Evolutionary conservation across 2,797 vertebrate genomes (phyloP).

Genomic region (Percopsis omiscomaycus): DNA sequence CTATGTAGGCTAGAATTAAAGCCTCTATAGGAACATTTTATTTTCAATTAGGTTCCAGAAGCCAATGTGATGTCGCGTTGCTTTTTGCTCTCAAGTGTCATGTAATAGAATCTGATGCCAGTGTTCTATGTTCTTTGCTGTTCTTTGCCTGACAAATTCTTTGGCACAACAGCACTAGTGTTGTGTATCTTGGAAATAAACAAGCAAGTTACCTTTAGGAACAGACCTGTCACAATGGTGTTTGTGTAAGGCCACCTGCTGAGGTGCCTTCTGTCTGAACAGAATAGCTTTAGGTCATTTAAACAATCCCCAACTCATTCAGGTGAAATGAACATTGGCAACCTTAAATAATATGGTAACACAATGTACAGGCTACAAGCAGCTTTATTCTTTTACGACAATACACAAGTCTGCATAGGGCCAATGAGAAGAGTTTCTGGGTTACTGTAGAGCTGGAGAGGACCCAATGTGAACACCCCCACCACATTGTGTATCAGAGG

Average conservation of each 20-base stretch:
- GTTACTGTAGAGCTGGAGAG: too few relatives aligned
- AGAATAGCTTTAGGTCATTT: conserved; percentile 28
- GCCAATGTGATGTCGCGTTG: not conserved
- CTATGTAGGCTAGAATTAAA: too few relatives aligned
- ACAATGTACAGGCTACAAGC: too few relatives aligned
- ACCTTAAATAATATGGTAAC: too few relatives aligned
- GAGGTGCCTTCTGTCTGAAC: conserved; percentile 21
- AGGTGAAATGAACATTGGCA: conserved; percentile 1
- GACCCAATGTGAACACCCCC: too few relatives aligned
- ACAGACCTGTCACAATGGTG: conserved; percentile 9
- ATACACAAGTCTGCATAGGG: too few relatives aligned
- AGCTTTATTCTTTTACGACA: too few relatives aligned
- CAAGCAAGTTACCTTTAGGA: not conserved
- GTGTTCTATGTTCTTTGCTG: not conserved
- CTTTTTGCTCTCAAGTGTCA: not conserved
- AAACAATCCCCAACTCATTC: conserved; percentile 14
- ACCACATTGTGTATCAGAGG: too few relatives aligned
- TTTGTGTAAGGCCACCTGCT: conserved; percentile 19
- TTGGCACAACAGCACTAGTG: not conserved
- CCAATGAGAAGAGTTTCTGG: too few relatives aligned
- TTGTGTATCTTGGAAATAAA: not conserved
- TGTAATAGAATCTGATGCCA: not conserved
- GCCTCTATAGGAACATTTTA: too few relatives aligned
- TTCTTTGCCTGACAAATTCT: conserved; percentile 8
- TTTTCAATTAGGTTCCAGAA: too few relatives aligned